Evolutionary conservation across 2,113 vertebrate species (phyloP).

Genomic region (Edolisoma coerulescens): DNA sequence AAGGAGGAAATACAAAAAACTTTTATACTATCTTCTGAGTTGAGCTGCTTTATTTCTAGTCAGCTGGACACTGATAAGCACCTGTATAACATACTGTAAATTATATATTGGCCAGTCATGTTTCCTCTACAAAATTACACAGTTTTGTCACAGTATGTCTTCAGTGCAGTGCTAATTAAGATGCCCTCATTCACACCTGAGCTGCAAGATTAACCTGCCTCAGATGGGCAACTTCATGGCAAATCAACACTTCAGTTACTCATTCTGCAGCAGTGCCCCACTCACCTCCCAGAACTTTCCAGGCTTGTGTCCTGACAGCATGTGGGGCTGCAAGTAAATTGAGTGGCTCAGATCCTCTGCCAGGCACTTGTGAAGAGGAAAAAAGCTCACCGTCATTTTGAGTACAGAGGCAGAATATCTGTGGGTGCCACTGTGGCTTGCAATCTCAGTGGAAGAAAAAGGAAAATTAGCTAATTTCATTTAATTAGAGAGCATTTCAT

Average conservation of each 20-base stretch:
- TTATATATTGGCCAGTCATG: neutral
- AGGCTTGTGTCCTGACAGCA: neutral
- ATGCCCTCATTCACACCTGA: neutral
- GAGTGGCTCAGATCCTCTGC: neutral
- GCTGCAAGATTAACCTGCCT: neutral
- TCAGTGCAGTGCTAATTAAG: neutral
- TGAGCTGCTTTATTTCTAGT: neutral
- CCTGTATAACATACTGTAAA: neutral
- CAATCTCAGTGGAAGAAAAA: neutral
- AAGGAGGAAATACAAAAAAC: neutral
- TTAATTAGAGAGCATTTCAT: neutral
- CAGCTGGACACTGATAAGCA: neutral
- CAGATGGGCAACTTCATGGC: neutral
- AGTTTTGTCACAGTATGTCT: neutral
- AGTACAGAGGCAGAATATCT: neutral
- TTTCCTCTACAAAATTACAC: neutral
- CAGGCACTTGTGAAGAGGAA: neutral
- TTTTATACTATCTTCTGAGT: neutral
- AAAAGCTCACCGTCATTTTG: neutral
- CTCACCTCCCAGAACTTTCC: neutral
- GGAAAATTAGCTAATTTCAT: neutral
- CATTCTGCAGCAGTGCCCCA: neutral
- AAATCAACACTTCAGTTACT: neutral
- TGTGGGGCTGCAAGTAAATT: neutral
- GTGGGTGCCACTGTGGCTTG: neutral